Evolutionary conservation across 2,888 invertebrate genomes (phyloP).

Genomic region (Crematogaster levior): DNA sequence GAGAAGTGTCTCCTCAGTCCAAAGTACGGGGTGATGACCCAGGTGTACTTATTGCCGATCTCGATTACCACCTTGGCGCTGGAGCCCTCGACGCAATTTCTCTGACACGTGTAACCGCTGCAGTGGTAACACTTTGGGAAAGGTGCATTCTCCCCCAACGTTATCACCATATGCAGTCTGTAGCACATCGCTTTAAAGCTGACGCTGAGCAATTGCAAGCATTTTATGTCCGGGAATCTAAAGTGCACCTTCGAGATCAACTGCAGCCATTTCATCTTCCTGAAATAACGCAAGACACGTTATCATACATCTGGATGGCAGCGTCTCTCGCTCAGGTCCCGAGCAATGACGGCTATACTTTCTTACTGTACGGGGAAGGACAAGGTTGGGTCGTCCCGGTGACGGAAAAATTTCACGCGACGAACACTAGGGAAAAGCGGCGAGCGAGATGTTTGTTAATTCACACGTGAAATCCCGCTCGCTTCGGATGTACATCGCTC

Average conservation of each 20-base stretch:
- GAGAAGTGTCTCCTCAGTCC: slow-evolving; percentile 83
- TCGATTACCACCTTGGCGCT: slow-evolving; percentile 84
- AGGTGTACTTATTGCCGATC: slow-evolving; percentile 85
- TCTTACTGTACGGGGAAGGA: background rate
- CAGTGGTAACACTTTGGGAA: slow-evolving; percentile 84
- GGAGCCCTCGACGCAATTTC: slow-evolving; percentile 83
- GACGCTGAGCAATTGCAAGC: slow-evolving; percentile 82
- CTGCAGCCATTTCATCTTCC: slow-evolving; percentile 85
- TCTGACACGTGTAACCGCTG: slow-evolving; percentile 84
- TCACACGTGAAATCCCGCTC: background rate
- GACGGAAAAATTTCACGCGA: background rate
- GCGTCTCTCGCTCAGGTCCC: no score
- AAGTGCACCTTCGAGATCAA: slow-evolving; percentile 83
- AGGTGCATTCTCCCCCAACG: slow-evolving; percentile 80
- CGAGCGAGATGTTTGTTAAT: background rate
- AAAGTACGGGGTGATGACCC: slow-evolving; percentile 84
- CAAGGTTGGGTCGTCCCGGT: no score
- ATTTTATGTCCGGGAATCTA: slow-evolving; percentile 83
- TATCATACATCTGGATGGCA: no score
- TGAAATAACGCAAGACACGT: slow-evolving; percentile 60
- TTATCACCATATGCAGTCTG: slow-evolving; percentile 83
- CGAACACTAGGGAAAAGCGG: background rate
- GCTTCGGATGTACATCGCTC: background rate
- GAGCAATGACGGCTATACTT: background rate
- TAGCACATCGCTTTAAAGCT: slow-evolving; percentile 85